Evolutionary conservation across 2,113 vertebrate species (phyloP), one percentile per base, ranked within the genome.

Genomic region (Mesocricetus auratus): DNA sequence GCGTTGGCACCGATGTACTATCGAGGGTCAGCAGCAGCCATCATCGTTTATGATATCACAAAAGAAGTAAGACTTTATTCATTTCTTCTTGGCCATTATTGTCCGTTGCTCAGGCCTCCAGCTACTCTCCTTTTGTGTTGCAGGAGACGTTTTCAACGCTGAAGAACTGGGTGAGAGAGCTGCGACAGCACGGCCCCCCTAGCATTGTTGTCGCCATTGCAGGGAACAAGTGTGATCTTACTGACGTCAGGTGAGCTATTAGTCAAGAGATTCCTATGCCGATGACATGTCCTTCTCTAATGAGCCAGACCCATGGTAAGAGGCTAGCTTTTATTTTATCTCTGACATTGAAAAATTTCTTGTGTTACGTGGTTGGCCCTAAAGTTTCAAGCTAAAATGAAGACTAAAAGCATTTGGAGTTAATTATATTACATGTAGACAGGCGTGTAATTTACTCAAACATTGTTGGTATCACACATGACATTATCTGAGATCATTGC

Each of bases 1-100:
- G 99, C 99, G 94, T 98, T 99, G 97, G 99, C 99, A 1, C 99
- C 99, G 0, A 99, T 99, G 99, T 99, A 99, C 98, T 99, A 99
- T 98, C 99, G 99, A 98, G 99, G 99, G 4, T 99, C 99, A 26
- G 99, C 99, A 22, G 99, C 99, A 17, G 99, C 99, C 86, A 99
- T 99, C 81, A 99, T 99, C 94, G 99, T 99, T 42, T 99, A 99
- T 96, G 99, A 99, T 97, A 99, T 99, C 99, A 99, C 99, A 53
- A 99, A 99, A 98, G 99, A 99, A 99, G 99, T 99, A 99, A 98
- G 98, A 22, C 83, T 24, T 1, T 94, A 5, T 0, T 7, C 10
- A 15, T 4, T 95, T 78, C 69, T 66, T 39, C 94, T 64, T 83
- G 47, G 50, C 58, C 53, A 64, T 1, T 74, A 87, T 47, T 56